Conservation (phyloP, 2,797 vertebrate genomes). For the Orientallactaga sibirica region DNA sequence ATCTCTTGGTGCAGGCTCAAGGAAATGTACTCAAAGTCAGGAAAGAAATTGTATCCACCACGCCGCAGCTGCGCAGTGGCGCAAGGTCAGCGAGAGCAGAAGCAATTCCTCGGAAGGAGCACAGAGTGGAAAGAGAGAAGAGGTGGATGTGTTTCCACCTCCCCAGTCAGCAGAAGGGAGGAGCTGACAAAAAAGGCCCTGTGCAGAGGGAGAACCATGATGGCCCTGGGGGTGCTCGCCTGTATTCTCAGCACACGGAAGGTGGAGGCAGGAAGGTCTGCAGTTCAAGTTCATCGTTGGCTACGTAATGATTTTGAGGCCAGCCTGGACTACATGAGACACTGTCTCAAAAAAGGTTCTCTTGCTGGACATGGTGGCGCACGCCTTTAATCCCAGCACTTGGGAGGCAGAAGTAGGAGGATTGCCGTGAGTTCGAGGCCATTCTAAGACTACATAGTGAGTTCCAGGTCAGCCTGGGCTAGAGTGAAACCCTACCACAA, state of each 20-base stretch:
- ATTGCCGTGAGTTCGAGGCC: not conserved
- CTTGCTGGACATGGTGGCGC: too few relatives aligned
- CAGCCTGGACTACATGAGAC: too few relatives aligned
- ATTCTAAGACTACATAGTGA: too few relatives aligned
- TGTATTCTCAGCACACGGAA: not conserved
- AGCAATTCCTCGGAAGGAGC: not conserved
- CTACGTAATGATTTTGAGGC: too few relatives aligned
- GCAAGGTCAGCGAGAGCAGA: constrained; percentile 68
- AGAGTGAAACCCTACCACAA: not conserved
- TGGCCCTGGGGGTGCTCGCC: too few relatives aligned
- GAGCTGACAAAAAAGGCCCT: not conserved
- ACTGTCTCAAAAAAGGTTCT: not conserved
- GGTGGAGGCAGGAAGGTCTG: too few relatives aligned
- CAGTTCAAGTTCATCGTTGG: too few relatives aligned
- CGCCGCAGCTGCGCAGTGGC: not conserved
- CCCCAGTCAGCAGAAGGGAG: not conserved
- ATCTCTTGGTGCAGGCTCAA: constrained; percentile 56
- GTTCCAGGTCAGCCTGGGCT: not conserved
- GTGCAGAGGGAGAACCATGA: not conserved
- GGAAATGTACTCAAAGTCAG: constrained; percentile 61
- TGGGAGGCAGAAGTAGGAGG: not conserved
- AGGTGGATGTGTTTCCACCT: not conserved
- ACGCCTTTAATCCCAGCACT: too few relatives aligned
- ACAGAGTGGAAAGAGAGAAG: not conserved
- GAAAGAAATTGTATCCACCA: constrained; percentile 71